Conservation (phyloP, 2,797 vertebrate species). For the Rhinella marina region DNA sequence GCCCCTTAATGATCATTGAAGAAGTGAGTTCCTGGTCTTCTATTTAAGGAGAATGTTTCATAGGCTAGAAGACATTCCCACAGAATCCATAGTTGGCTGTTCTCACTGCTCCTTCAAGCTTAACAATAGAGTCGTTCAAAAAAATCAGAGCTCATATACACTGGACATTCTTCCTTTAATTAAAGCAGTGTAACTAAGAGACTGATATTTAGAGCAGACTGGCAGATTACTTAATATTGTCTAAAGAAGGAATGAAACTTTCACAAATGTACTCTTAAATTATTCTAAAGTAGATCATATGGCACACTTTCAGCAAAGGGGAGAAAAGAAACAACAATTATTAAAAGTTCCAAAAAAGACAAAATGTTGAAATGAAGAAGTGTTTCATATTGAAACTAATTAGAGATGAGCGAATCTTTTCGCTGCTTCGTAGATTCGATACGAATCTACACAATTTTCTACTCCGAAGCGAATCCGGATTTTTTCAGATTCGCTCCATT, state of each 20-base stretch:
- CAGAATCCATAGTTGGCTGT: conserved; percentile 45
- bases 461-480: too few species aligned
- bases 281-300: conserved; percentile 37
- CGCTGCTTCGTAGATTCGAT: too few species aligned
- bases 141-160: not conserved
- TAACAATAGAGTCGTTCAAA: conserved; percentile 58
- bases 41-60: conserved; percentile 59
- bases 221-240: conserved; percentile 36
- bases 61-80: conserved; percentile 56
- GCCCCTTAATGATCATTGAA: conserved; percentile 31
- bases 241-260: conserved; percentile 51
- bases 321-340: conserved; percentile 1
- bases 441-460: too few species aligned
- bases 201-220: not conserved
- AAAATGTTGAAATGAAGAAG: conserved; percentile 1
- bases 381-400: not conserved
- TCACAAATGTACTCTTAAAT: conserved; percentile 42
- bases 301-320: conserved; percentile 4
- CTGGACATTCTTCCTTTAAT: conserved; percentile 57
- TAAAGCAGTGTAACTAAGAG: conserved; percentile 46
- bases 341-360: conserved; percentile 21
- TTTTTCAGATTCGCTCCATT: too few species aligned
- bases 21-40: conserved; percentile 43
- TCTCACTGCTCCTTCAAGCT: not conserved
- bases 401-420: too few species aligned